Base-by-base conservation (phyloP, 2,888 invertebrate species). In the Erebia epiphron region DNA sequence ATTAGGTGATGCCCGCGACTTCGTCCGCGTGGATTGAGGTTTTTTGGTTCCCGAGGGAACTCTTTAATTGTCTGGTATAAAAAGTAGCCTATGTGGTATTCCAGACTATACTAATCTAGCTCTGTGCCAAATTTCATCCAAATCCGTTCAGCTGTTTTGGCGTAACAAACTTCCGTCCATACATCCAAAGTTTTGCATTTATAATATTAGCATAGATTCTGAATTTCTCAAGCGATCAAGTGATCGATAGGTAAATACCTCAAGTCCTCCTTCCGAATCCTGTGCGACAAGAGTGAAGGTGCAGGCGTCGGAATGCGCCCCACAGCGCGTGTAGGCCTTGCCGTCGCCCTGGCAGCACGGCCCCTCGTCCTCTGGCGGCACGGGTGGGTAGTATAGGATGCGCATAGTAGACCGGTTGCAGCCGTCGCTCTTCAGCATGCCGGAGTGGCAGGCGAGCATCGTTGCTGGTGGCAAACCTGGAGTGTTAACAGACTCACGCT, bases 191-290 rank as follows among this genome's bases (percentile, higher is more conserved):
- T 21, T 21, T 21, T 2, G 21, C 21, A 21, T 21, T 21, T 21
- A 21, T 21, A 21, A 21, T 21, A 21, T 21, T 21, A 21, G 21
- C 2, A 21, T 21, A 21, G 21, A 21, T 21, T 21, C 1, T 2
- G 21, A 21, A 21, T 21, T 26, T 26, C 26, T 26, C 4, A 26
- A 26, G 26, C 3, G 35, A 26, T 35, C 0, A 35, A 35, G 35
- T 5, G 35, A 35, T 35, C 7, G 18, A 13, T 3, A 18, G 13
- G 13, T 13, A 4, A 3, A 4, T 14, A 95, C 95, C 94, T 96
- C 95, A 11, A 97, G 91, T 1, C 97, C 97, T 16, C 97, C 96
- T 78, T 96, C 96, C 56, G 95, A 95, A 83, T 97, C 97, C 88
- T 96, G 94, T 52, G 96, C 94, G 58, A 97, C 90, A 73, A 97